phyloP scores from a whole-genome alignment of 2,113 vertebrate species.

The Corythoichthys intestinalis region DNA sequence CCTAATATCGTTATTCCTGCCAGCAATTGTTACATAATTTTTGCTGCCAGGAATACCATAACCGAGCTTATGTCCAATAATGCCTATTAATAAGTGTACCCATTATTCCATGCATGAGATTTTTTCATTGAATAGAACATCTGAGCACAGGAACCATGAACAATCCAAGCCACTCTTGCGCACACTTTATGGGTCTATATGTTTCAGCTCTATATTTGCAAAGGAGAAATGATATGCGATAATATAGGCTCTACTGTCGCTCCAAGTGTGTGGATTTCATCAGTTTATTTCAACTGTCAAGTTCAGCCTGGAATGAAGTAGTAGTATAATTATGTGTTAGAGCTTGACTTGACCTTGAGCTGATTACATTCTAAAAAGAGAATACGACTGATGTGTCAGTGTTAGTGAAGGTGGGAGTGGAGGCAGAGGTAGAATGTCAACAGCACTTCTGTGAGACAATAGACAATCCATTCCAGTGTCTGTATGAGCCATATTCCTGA shows the following conservation, averaged over 20 bases:
- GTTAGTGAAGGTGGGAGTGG: slow-evolving; percentile 47
- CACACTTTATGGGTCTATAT: too few relatives aligned
- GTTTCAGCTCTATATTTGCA: too few relatives aligned
- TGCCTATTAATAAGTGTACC: too few relatives aligned
- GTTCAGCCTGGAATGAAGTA: slow-evolving; percentile 7
- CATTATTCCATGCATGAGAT: too few relatives aligned
- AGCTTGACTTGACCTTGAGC: slow-evolving; percentile 38
- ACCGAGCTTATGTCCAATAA: too few relatives aligned
- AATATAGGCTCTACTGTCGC: not conserved
- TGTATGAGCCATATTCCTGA: too few relatives aligned
- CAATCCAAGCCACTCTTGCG: too few relatives aligned
- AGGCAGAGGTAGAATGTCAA: slow-evolving; percentile 52
- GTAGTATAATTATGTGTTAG: slow-evolving; percentile 22
- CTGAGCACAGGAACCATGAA: too few relatives aligned
- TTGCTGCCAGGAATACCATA: too few relatives aligned
- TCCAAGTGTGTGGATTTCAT: not conserved
- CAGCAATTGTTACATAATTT: too few relatives aligned
- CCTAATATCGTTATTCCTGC: too few relatives aligned
- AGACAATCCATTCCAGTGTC: slow-evolving; percentile 26
- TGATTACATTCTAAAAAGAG: slow-evolving; percentile 46
- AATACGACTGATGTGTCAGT: slow-evolving; percentile 30
- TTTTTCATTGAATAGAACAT: too few relatives aligned
- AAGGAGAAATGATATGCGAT: not conserved
- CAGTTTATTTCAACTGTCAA: slow-evolving; percentile 13
- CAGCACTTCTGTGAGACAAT: slow-evolving; percentile 35